Base-by-base conservation (phyloP, 2,797 vertebrate genomes). In the Alcedo atthis region DNA sequence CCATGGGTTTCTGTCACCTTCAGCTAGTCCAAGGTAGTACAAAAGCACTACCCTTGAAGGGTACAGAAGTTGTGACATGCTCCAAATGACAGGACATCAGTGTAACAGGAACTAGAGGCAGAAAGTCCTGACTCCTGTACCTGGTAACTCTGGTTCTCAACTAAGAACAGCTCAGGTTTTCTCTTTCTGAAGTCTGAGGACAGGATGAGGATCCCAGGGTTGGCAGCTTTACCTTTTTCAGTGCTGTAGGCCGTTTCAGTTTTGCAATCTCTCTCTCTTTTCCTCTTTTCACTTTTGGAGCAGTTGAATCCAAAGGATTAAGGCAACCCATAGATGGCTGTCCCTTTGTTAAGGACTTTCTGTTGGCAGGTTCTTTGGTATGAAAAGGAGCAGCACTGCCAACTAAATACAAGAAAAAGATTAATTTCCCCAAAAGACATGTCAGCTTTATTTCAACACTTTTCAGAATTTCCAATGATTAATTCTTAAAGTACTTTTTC, bases 211-310 rank as follows among this genome's bases (percentile, higher is more conserved):
- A 35, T 21, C 19, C 15, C 66, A 51, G n/a, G 5, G 28, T 2
- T 57, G 21, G 63, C 24, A 48, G 0, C 0, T 58, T 97, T 93
- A 99, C 99, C 99, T 99, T 99, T 97, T 99, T 99, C 83, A 99
- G 99, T 20, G 99, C 99, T 12, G 99, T 99, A 58, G 99, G 99
- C 33, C 99, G 98, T 97, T 99, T 99, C 57, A 99, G 98, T 97
- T 99, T 99, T 48, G 99, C 98, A 85, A 99, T 97, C 90, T 99
- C 99, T 87, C 98, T 98, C 79, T 99, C 99, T 97, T 99, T 99
- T 70, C 99, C 99, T 92, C 98, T 98, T 96, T 99, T 99, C 57
- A 99, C 93, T 64, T 98, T 98, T 2, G 99, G 99, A 15, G 98
- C 98, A 83, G 98, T 98, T 37, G 99, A 98, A 86, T 99, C 99